These are phyloP conservation scores for Dinoponera quadriceps DNA, from an alignment of 1,140 invertebrate genomes.

Conservation along the genomic window DNA sequence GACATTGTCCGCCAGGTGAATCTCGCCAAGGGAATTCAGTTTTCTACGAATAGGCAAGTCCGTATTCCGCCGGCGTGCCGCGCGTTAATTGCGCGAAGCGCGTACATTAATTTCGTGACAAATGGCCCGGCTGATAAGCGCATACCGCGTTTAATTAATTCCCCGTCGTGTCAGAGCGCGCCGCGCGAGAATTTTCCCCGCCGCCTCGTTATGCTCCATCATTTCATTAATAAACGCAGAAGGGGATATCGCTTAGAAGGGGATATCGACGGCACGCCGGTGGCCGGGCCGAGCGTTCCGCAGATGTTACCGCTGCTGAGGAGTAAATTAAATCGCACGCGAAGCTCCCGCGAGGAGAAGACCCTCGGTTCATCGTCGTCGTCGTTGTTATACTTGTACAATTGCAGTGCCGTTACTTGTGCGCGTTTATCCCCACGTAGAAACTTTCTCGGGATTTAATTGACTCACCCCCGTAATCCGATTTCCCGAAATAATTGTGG, in stretches of 20 bases:
- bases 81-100: conserved; percentile 47
- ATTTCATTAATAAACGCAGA: conserved; percentile 61
- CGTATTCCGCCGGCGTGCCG: background rate
- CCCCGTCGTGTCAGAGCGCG: conserved; percentile 16
- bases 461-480: no score
- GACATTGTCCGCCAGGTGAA: background rate
- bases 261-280: conserved; percentile 36
- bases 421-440: no score
- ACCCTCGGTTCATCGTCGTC: conserved; percentile 18
- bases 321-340: conserved; percentile 50
- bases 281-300: conserved; percentile 53
- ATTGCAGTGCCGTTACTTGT: conserved; percentile 29
- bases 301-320: conserved; percentile 40
- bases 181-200: conserved; percentile 40
- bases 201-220: conserved; percentile 47
- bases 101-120: conserved; percentile 61
- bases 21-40: conserved; percentile 8
- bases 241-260: conserved; percentile 36
- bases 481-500: no score
- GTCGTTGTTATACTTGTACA: conserved; percentile 48
- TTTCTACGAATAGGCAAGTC: conserved; percentile 8
- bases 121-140: conserved; percentile 51
- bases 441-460: no score
- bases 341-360: background rate
- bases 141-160: conserved; percentile 60